Base-by-base conservation (phyloP, 2,113 vertebrate species). In the Mionectes macconnelli region DNA sequence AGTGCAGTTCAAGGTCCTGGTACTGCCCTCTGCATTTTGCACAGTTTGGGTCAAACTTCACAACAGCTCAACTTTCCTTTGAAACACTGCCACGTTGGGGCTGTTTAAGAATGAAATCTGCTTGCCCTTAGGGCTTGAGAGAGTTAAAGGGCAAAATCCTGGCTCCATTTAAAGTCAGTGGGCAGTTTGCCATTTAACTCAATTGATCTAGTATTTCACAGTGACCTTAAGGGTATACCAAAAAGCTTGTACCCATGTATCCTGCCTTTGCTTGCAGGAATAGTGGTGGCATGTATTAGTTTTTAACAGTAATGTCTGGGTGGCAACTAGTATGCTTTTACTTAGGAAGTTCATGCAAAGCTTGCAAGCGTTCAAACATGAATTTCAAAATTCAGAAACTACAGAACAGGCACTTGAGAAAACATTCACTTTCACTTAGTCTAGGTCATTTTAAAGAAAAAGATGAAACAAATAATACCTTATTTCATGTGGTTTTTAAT, bases 171-270 rank as follows among this genome's bases (percentile, higher is more conserved):
- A 77, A 90, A 95, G 84, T 56, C 87, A 91, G 67, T 88, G 82
- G 90, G 89, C 91, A 95, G 93, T 67, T 77, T 31, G 72, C 82
- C 82, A 93, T 74, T 91, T 95, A 94, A 95, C 95, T 91, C 87
- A 94, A 96, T 95, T 94, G 93, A 33, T 93, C 93, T 96, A 90
- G 47, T 69, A 77, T 96, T 96, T 96, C 94, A 91, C 69, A 79
- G 78, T 47, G 81, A 94, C 78, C 84, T 85, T 90, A 78, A 66
- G 50, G 78, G 50, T 90, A 73, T 22, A 87, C n/a, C 7, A 13
- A 80, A 94, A 85, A 64, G 40, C 67, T 80, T 83, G 90, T 83
- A 88, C 45, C 85, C 42, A 70, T 2, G 59, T 30, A 84, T 55
- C 25, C 52, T 39, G 68, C 12, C 64, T 91, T 76, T 55, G 42